Evolutionary conservation across 2,888 invertebrate species (phyloP), one percentile per base, ranked within the genome.

Genomic region (Drosophila phalerata): DNA sequence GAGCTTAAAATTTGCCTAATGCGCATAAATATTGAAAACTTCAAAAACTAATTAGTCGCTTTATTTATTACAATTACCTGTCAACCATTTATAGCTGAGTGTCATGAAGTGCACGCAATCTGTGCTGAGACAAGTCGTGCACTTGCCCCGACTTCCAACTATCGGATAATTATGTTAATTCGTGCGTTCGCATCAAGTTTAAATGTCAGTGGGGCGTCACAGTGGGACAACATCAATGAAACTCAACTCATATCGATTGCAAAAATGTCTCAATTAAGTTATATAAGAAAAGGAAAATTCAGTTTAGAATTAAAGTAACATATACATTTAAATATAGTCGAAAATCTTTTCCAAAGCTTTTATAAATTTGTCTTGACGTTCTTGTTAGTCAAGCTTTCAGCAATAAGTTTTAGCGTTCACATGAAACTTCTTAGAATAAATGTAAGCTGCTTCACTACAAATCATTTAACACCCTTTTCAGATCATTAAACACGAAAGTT

Each of bases 41-140:
- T 82, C 70, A 73, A 78, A 73, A 74, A 69, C 80, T 84, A 84
- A 84, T 84, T 84, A 84, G 84, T 73, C 52, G 69, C 65, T 55
- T 81, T 84, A 86, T 84, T 84, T 84, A 84, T 84, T 84, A 72
- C 86, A 81, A 84, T 84, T 81, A 84, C 81, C 84, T 86, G 84
- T 72, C 84, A 75, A 55, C 64, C 67, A 66, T 62, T 58, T 68
- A 9, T 30, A 55, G 5, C 15, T 10, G 55, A 32, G 34, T 45
- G 56, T 37, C 69, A 68, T 49, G 58, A 66, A 73, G 34, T 55
- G 45, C 60, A 63, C 60, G 37, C 32, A 65, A 57, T 56, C 47
- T 49, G 43, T 69, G 52, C 64, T 49, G n/a, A 58, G 55, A 47
- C 57, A 63, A 73, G 81, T 83, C 81, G 68, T 83, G 84, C 73